A percentile compares a stretch with the other conserved stretches of the same genome.
Conservation (phyloP, 2,888 invertebrate species). For the Trichopria drosophilae region DNA sequence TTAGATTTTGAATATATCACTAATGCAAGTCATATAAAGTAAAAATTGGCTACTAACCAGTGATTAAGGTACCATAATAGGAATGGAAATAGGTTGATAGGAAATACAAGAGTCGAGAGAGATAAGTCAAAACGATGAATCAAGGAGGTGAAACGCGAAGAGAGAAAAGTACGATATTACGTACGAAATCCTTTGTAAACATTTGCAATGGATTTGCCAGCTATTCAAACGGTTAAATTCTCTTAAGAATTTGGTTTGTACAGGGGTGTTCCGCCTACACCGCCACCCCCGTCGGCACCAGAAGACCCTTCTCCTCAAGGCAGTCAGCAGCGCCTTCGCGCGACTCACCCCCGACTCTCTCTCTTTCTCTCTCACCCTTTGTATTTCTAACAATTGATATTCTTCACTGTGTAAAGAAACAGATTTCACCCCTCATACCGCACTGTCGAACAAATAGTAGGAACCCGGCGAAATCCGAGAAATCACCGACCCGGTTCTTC, state of each 20-base stretch:
- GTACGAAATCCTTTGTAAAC: slow-evolving; percentile 57
- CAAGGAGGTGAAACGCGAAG: slow-evolving; percentile 3
- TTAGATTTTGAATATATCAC: no score
- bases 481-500: slow-evolving; percentile 41
- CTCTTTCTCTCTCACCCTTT: slow-evolving; percentile 46
- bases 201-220: slow-evolving; percentile 59
- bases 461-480: slow-evolving; percentile 49
- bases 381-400: slow-evolving; percentile 59
- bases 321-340: slow-evolving; percentile 15
- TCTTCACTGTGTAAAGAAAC: slow-evolving; percentile 58
- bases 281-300: slow-evolving; percentile 31
- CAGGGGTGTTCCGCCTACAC: slow-evolving; percentile 41
- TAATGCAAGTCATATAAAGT: no score
- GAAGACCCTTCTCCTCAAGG: slow-evolving; percentile 37
- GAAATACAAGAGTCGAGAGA: slow-evolving; percentile 32
- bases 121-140: not conserved
- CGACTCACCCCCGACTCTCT: slow-evolving; percentile 34
- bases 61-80: slow-evolving; percentile 17
- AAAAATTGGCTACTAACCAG: no score
- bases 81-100: slow-evolving; percentile 24
- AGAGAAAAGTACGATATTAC: slow-evolving; percentile 36
- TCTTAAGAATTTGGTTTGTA: slow-evolving; percentile 59
- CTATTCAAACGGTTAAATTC: slow-evolving; percentile 60
- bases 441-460: slow-evolving; percentile 56
- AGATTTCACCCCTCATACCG: slow-evolving; percentile 51